Base-by-base conservation (phyloP, 2,888 invertebrate genomes). In the Amphipoea lucens region DNA sequence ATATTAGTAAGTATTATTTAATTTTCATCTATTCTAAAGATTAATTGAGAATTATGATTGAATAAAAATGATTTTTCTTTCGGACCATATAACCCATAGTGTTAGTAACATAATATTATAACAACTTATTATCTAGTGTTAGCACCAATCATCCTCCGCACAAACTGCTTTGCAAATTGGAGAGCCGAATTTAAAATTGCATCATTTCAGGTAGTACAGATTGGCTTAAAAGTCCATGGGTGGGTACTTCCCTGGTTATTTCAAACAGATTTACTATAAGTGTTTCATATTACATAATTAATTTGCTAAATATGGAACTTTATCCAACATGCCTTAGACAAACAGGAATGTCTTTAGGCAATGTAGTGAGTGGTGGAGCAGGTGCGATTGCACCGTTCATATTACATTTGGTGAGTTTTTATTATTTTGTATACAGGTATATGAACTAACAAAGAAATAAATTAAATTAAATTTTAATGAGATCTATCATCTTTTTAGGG, bases 271-370 rank as follows among this genome's bases (percentile, higher is more conserved):
- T 97, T 85, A 94, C 95, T 45, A 95, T 97, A 76, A 97, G 97
- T 6, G 90, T 97, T 45, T 95, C 97, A 11, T 97, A 97, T 91
- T 97, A 97, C 88, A 95, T 97, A 36, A 97, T 97, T 48, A 97
- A 97, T 89, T 93, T 98, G 75, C 97, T 98, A 84, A 97, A 97
- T 78, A 97, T 98, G 92, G 98, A 98, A 93, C 95, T 98, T 40
- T 98, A 97, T 92, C 98, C 98, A 23, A 98, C 98, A 0, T 97
- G 97, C 87, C 94, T 98, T 57, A 95, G 98, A 42, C 97, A 98
- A 90, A 97, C 98, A 12, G 98, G 98, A 74, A 97, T 97, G 87
- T 97, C 98, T 0, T 90, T 98, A 78, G 97, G 97, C 54, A 96
- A 97, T 76, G 96, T 98, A 60, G 90, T 97, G 68, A 97, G 97